Evolutionary conservation across 2,888 invertebrate species (phyloP).

Genomic region (Catocala fraxini): DNA sequence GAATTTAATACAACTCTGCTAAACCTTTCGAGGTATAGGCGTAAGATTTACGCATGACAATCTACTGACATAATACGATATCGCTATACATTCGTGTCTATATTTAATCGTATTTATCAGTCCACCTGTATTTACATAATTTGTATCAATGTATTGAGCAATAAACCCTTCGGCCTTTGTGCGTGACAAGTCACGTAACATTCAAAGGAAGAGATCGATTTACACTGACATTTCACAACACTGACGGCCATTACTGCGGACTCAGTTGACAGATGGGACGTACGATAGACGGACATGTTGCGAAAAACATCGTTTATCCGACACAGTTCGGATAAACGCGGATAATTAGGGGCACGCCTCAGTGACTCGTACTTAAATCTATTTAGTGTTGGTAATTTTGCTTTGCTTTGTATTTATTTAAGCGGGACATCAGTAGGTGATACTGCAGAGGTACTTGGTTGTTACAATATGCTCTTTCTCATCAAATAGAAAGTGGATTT

Average conservation of each 20-base stretch:
- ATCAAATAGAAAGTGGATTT: too few species aligned
- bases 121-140: not conserved
- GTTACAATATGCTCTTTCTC: too few species aligned
- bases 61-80: too few species aligned
- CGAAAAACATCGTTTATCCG: constrained; percentile 20
- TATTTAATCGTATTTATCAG: too few species aligned
- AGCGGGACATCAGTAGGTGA: too few species aligned
- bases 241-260: constrained; percentile 7
- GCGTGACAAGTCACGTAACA: not conserved
- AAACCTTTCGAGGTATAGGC: too few species aligned
- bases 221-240: constrained; percentile 28
- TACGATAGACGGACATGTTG: constrained; percentile 25
- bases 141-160: not conserved
- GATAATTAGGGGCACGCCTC: constrained; percentile 1
- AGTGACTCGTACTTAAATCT: constrained; percentile 3
- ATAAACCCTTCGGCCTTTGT: not conserved
- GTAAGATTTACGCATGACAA: too few species aligned
- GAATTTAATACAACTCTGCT: too few species aligned
- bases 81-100: too few species aligned
- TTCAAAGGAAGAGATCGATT: constrained; percentile 38
- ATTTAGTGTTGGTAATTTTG: not conserved
- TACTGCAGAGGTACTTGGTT: too few species aligned
- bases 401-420: too few species aligned
- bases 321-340: constrained; percentile 8
- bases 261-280: constrained; percentile 23